Percentiles rank a stretch among this genome's conserved stretches.
phyloP scores from a whole-genome alignment of 2,113 vertebrate genomes.

The Turdus rufiventris region DNA sequence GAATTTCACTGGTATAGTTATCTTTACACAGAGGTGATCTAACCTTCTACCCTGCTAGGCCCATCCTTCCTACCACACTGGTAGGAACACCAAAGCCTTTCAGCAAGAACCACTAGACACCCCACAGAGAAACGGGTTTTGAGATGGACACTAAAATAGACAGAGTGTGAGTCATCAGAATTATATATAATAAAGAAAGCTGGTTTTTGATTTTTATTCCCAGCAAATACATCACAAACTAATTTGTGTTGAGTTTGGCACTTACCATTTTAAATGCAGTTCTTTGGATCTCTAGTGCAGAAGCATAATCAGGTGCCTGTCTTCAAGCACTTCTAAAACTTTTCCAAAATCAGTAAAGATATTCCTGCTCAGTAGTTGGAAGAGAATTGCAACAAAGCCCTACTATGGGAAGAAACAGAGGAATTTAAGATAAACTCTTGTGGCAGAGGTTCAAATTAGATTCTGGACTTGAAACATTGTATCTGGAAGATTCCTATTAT shows the following conservation, averaged over 20 bases:
- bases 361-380: background rate
- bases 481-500: background rate
- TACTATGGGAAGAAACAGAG: fast-evolving
- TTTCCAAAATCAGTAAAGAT: background rate
- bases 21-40: background rate
- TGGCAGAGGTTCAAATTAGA: background rate
- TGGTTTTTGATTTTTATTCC: background rate
- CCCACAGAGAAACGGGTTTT: fast-evolving
- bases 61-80: background rate
- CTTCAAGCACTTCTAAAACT: background rate
- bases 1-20: background rate
- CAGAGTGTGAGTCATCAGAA: fast-evolving
- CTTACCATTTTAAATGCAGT: background rate
- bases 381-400: background rate
- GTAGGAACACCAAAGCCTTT: background rate
- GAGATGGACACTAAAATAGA: background rate
- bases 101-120: fast-evolving
- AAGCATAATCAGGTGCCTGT: background rate
- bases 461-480: background rate
- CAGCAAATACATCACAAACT: background rate
- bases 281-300: background rate
- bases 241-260: background rate
- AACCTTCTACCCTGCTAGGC: background rate
- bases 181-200: background rate
- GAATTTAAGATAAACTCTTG: background rate